Percentiles rank a stretch among this genome's conserved stretches.
Evolutionary conservation across 1,140 invertebrate species (phyloP).

Genomic region (Pseudomyrmex sp.): DNA sequence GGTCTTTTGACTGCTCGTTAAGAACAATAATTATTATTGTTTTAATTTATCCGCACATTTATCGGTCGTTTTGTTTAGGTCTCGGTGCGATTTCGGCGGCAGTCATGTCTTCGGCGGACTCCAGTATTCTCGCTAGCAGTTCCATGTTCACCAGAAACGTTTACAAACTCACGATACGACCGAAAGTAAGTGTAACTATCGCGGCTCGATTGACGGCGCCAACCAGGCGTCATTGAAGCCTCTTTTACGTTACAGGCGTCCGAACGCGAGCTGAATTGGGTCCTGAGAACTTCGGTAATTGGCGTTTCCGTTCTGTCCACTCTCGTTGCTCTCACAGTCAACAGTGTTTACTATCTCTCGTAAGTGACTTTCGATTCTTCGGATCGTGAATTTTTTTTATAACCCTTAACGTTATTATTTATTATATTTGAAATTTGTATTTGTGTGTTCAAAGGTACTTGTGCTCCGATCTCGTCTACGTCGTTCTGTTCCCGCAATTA

Average conservation of each 20-base stretch:
- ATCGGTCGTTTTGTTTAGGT: slow-evolving; percentile 81
- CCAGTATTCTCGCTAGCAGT: slow-evolving; percentile 90
- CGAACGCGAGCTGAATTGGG: slow-evolving; percentile 91
- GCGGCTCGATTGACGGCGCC: not conserved
- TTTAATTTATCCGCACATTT: not conserved
- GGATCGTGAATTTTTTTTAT: not conserved
- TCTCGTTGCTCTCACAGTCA: slow-evolving; percentile 90
- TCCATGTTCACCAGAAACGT: slow-evolving; percentile 94
- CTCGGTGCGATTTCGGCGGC: slow-evolving; percentile 92
- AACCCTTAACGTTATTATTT: not conserved
- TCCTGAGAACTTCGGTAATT: slow-evolving; percentile 90
- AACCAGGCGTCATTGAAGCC: not conserved
- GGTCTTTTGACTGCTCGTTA: slow-evolving; percentile 9
- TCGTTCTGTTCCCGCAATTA: slow-evolving; percentile 93
- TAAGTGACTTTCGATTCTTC: slow-evolving; percentile 79
- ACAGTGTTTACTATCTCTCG: slow-evolving; percentile 93
- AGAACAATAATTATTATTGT: not conserved
- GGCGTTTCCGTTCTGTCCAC: slow-evolving; percentile 89
- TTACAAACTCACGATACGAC: slow-evolving; percentile 90
- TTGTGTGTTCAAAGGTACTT: slow-evolving; percentile 85
- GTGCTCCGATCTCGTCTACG: slow-evolving; percentile 92
- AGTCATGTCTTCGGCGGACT: slow-evolving; percentile 94
- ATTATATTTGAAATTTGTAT: not conserved
- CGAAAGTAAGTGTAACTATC: slow-evolving; percentile 85
- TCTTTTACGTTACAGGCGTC: slow-evolving; percentile 86